Percentiles rank a stretch among this genome's conserved stretches.
These are phyloP conservation scores for Rhingia campestris DNA, from an alignment of 2,888 invertebrate species.

Conservation along the genomic window DNA sequence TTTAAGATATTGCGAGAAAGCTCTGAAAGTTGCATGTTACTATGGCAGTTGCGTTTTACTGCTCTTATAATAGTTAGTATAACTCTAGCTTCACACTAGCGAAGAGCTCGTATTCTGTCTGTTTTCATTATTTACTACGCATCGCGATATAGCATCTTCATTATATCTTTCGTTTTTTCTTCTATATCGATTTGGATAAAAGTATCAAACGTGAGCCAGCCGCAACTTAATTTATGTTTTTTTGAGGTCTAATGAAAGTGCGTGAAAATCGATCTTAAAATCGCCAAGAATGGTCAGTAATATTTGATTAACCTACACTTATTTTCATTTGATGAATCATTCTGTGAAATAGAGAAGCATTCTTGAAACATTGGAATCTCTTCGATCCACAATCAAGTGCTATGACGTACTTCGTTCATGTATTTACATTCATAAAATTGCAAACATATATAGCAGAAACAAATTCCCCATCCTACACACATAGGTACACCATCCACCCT, in stretches of 20 bases:
- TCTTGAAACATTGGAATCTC: constrained; percentile 12
- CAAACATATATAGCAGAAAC: not conserved
- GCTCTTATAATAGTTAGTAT: constrained; percentile 34
- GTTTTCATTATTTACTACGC: not conserved
- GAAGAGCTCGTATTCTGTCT: constrained; percentile 18
- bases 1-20: constrained; percentile 36
- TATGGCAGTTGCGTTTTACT: constrained; percentile 45
- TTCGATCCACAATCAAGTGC: constrained; percentile 28
- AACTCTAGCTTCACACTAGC: constrained; percentile 41
- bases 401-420: constrained; percentile 62
- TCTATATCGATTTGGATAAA: too few species aligned
- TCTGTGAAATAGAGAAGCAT: constrained; percentile 20
- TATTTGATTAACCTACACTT: constrained; percentile 2
- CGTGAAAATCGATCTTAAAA: constrained; percentile 25
- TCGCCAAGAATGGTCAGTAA: constrained; percentile 48
- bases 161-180: too few species aligned
- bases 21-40: constrained; percentile 56
- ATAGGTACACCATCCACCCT: constrained; percentile 20
- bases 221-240: constrained; percentile 16
- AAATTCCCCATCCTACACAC: constrained; percentile 22
- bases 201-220: constrained; percentile 24
- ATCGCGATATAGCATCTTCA: constrained; percentile 15
- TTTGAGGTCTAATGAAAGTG: constrained; percentile 31
- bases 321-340: constrained; percentile 43
- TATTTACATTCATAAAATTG: constrained; percentile 1